Conservation (phyloP, 2,797 vertebrate genomes). For the Petrocephalus schoutedeni region DNA sequence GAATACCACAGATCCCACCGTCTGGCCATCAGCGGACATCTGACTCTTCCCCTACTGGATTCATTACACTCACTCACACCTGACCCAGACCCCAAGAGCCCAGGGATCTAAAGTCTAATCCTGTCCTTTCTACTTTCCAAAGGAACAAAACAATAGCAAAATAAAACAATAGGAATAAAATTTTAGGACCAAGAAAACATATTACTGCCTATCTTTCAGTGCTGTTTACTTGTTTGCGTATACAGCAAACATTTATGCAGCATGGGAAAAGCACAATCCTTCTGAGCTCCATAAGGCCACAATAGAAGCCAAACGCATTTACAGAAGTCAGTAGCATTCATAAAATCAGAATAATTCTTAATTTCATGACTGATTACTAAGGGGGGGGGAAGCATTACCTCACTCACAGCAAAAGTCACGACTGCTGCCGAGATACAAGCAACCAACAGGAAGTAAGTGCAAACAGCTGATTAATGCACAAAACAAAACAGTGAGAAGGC, state of each 20-base stretch:
- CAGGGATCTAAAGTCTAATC: neutral
- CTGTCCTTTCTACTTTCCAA: neutral
- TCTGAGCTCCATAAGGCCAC: neutral
- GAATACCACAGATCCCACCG: neutral
- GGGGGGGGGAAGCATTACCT: neutral
- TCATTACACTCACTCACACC: neutral
- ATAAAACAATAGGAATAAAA: neutral
- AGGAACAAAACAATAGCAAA: neutral
- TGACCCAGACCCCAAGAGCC: neutral
- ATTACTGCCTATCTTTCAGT: neutral
- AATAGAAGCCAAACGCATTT: neutral
- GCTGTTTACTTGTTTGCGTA: neutral
- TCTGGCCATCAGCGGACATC: neutral
- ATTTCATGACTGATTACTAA: neutral
- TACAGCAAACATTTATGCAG: neutral
- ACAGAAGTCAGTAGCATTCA: neutral
- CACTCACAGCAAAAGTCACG: conserved; percentile 34
- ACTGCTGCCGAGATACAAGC: conserved; percentile 29
- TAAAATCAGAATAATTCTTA: neutral
- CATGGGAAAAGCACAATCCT: neutral
- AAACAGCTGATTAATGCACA: conserved; percentile 40
- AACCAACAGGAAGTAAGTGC: conserved; percentile 44
- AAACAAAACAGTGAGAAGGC: conserved; percentile 32
- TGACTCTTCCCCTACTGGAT: neutral
- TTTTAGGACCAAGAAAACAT: neutral